Conservation (phyloP, 1,140 invertebrate genomes). For the Philotrypesis tridentata region DNA sequence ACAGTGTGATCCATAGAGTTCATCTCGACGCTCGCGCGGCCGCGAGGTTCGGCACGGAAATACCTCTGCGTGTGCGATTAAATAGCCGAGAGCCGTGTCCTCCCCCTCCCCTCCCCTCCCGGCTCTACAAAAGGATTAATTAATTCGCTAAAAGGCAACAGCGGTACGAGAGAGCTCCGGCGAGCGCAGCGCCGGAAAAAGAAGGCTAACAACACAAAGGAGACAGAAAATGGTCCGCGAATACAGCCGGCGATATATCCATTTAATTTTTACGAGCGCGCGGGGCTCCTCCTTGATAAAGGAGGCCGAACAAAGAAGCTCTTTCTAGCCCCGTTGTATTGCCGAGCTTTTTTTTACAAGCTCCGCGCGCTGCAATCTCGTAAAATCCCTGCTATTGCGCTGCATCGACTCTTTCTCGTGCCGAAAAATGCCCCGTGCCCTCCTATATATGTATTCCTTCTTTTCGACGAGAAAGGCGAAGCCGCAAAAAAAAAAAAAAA, state of each 20-base stretch:
- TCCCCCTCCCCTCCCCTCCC: no score
- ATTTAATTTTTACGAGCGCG: conserved; percentile 48
- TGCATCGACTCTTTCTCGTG: not conserved
- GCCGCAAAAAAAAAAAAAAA: not conserved
- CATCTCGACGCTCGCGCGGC: no score
- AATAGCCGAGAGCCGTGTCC: no score
- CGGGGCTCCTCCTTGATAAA: conserved; percentile 15
- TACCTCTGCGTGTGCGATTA: not conserved
- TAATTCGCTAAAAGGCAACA: conserved; percentile 41
- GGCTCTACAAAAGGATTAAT: conserved; percentile 48
- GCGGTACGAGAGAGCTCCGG: no score
- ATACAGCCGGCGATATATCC: conserved; percentile 34
- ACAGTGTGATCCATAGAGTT: no score
- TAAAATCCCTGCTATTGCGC: conserved; percentile 9
- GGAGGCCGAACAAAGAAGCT: conserved; percentile 24
- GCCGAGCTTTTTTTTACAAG: conserved; percentile 26
- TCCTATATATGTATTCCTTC: not conserved
- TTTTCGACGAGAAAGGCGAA: not conserved
- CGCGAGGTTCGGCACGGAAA: not conserved
- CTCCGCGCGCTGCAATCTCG: conserved; percentile 4
- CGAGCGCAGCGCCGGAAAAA: not conserved
- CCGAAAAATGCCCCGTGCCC: conserved; percentile 30
- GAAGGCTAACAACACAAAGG: not conserved
- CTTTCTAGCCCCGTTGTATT: not conserved
- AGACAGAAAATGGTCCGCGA: no score